These are phyloP conservation scores for Schlechtendalia chinensis DNA, from an alignment of 1,140 invertebrate genomes.

Conservation along the genomic window DNA sequence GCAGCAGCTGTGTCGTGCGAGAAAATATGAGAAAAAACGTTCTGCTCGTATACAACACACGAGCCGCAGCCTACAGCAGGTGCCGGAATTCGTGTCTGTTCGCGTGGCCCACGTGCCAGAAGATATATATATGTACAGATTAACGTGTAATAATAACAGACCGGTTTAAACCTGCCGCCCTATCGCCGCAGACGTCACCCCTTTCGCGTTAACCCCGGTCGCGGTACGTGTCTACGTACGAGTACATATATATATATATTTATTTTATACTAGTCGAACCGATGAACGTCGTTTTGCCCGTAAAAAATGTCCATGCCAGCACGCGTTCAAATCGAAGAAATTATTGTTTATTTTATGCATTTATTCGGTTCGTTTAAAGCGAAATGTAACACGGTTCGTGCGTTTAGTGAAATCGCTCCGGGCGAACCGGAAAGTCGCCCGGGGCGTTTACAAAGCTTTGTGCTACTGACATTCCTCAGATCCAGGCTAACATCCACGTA, in stretches of 20 bases:
- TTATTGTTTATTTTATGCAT: too few species aligned
- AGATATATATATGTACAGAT: slow-evolving; percentile 39
- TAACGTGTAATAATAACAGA: slow-evolving; percentile 48
- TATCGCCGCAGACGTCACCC: neutral
- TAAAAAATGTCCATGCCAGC: too few species aligned
- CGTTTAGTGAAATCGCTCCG: too few species aligned
- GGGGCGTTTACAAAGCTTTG: too few species aligned
- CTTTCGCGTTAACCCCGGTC: neutral
- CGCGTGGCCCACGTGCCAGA: slow-evolving; percentile 33
- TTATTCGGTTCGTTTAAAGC: too few species aligned
- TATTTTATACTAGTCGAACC: too few species aligned
- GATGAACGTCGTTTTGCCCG: too few species aligned
- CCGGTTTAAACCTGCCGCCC: slow-evolving; percentile 31
- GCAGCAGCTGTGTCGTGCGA: neutral
- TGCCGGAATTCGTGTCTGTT: slow-evolving; percentile 38
- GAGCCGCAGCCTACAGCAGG: slow-evolving; percentile 15
- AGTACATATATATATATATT: neutral
- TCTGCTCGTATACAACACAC: neutral
- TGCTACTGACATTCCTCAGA: too few species aligned
- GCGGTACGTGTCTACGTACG: neutral
- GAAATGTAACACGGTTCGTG: too few species aligned
- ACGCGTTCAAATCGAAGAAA: too few species aligned
- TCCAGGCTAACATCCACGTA: too few species aligned
- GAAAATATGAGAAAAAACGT: neutral
- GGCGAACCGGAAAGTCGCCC: too few species aligned